Evolutionary conservation across 2,888 invertebrate genomes (phyloP), one percentile per base, ranked within the genome.

Genomic region (Perithous albicinctus): DNA sequence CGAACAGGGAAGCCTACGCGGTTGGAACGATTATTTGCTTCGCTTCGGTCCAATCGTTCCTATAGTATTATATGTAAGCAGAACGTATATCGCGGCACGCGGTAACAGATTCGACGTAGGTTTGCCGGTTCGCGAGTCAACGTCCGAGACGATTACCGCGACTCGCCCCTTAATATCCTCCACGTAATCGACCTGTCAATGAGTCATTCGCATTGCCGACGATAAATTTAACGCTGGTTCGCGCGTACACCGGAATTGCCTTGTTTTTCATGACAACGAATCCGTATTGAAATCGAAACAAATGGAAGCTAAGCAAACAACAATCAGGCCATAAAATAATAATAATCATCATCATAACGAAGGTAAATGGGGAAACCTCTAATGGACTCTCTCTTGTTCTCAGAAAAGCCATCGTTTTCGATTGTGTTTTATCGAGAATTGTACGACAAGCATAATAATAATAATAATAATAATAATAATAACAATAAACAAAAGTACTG

Each of bases 1-100:
- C 20, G 26, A 32, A 66, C 38, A 18, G 51, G 51, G 66, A 59
- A 41, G 35, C 26, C 35, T n/a, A 54, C 56, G 51, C 70, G 64
- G 72, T 81, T 70, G 48, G 56, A 10, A 56, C 83, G 83, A 85
- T 86, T 86, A 86, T 86, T 87, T 86, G 88, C 87, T 88, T 87
- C 86, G 83, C 83, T 88, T 87, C 86, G 84, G 86, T 87, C 85
- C 78, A 84, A 86, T 84, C 83, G 86, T 64, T 81, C 43, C 54
- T 38, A 67, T 66, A n/a, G 61, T 77, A 73, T 80, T 72, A 51
- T 20, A 43, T n/a, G 72, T 23, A n/a, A 5, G 54, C 12, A 67
- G 35, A n/a, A n/a, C n/a, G 66, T 35, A 59, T 26, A 26, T 32
- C 29, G 38, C 66, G 41, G n/a, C 66, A 41, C 51, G 18, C 54